Evolutionary conservation across 35 echinoderm and acorn worm genomes (phyloP).

Genomic region (Apostichopus japonicus): DNA sequence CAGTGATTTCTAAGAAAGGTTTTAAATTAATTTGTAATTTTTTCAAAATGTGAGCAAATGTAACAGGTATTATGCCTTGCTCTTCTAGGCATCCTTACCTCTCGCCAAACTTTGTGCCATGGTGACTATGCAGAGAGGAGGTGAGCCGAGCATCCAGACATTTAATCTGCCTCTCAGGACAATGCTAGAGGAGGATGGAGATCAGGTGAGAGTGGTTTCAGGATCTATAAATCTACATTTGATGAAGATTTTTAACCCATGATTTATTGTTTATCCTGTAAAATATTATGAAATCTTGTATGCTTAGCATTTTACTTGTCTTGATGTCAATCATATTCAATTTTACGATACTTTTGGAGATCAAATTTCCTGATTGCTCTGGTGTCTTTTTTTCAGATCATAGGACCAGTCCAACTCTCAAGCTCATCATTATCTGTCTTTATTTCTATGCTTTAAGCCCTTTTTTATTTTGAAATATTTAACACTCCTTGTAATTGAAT

Average conservation of each 20-base stretch:
- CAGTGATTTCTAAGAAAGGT: background rate
- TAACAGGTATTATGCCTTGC: background rate
- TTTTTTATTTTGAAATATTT: too few relatives aligned
- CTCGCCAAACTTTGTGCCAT: conserved; percentile 99
- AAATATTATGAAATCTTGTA: too few relatives aligned
- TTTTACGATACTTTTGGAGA: too few relatives aligned
- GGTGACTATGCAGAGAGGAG: conserved; percentile 97
- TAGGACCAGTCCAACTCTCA: too few relatives aligned
- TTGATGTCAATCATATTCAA: background rate
- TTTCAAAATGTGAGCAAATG: background rate
- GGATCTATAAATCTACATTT: too few relatives aligned
- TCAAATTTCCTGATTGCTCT: too few relatives aligned
- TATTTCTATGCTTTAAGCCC: too few relatives aligned
- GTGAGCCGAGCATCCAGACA: conserved; percentile 75
- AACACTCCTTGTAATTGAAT: too few relatives aligned
- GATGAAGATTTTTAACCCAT: too few relatives aligned
- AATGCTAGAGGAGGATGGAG: conserved; percentile 53
- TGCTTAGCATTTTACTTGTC: background rate
- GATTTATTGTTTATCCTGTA: too few relatives aligned
- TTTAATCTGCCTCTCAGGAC: conserved; percentile 61
- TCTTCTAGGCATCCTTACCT: conserved; percentile 74
- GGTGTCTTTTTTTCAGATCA: too few relatives aligned
- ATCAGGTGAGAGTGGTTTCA: conserved; percentile 14
- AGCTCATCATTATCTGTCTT: too few relatives aligned
- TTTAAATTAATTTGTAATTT: background rate